Conservation (phyloP, 2,797 vertebrate genomes). For the Malurus splendens region DNA sequence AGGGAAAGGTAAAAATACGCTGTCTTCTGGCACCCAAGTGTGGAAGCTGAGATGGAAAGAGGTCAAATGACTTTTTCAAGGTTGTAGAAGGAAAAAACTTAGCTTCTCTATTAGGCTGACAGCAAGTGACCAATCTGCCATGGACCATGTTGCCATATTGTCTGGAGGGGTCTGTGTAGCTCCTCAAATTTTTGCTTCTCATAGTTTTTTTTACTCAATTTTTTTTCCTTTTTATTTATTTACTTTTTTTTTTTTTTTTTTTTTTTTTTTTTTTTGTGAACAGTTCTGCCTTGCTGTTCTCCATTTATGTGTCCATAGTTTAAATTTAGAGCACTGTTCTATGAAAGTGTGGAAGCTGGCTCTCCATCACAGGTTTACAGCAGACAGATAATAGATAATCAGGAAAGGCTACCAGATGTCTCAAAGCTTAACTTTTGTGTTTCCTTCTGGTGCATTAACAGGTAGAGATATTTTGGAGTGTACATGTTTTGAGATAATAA, state of each 20-base stretch:
- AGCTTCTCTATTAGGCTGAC: not conserved
- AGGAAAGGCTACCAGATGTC: not conserved
- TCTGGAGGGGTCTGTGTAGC: not conserved
- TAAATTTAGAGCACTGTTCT: not conserved
- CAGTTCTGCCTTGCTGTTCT: not conserved
- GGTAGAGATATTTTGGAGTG: not conserved
- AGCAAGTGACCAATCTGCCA: not conserved
- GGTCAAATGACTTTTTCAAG: not conserved
- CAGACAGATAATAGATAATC: not conserved
- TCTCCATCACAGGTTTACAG: not conserved
- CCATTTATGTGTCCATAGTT: not conserved
- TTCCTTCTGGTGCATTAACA: not conserved
- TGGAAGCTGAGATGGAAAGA: not conserved
- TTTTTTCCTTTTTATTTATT: not conserved
- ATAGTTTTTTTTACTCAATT: not conserved
- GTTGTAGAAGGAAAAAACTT: not conserved
- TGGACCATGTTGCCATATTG: fast-evolving
- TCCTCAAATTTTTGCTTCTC: not conserved
- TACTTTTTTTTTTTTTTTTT: not conserved
- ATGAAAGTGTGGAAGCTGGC: not conserved
- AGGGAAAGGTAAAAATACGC: fast-evolving
- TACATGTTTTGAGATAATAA: not conserved
- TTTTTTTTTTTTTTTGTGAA: not conserved
- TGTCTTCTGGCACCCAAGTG: not conserved
- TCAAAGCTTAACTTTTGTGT: not conserved